Percentiles rank a stretch among this genome's conserved stretches.
Evolutionary conservation across 2,113 vertebrate species (phyloP).

Genomic region (Lepisosteus osseus): DNA sequence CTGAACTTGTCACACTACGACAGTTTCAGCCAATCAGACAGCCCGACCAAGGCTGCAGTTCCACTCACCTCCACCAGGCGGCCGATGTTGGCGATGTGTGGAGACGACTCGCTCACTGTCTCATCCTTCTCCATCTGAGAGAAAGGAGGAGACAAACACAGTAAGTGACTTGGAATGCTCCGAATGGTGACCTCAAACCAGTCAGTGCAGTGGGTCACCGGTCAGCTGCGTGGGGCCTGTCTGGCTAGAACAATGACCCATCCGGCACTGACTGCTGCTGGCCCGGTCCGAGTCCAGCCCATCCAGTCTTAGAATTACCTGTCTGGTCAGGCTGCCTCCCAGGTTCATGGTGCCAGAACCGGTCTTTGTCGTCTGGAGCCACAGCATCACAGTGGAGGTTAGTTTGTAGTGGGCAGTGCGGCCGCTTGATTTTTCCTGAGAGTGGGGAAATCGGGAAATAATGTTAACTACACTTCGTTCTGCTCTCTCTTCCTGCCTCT

Average conservation of each 20-base stretch:
- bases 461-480: no score
- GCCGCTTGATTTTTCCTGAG: slow-evolving; percentile 95
- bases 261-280: no score
- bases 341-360: slow-evolving; percentile 98
- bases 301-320: slow-evolving; percentile 59
- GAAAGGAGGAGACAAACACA: neutral
- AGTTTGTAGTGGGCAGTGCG: slow-evolving; percentile 97
- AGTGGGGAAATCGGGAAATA: neutral
- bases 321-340: slow-evolving; percentile 95
- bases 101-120: slow-evolving; percentile 89
- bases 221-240: no score
- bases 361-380: slow-evolving; percentile 96
- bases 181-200: neutral
- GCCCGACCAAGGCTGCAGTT: neutral
- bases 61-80: slow-evolving; percentile 91
- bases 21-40: neutral
- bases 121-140: slow-evolving; percentile 95
- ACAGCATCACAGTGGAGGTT: slow-evolving; percentile 98
- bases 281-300: no score
- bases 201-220: neutral
- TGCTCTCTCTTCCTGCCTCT: no score
- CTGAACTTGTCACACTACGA: neutral
- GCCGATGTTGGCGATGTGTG: slow-evolving; percentile 97
- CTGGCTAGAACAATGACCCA: no score
- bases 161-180: neutral